Conservation (phyloP, 2,113 vertebrate species). For the Pionites leucogaster region DNA sequence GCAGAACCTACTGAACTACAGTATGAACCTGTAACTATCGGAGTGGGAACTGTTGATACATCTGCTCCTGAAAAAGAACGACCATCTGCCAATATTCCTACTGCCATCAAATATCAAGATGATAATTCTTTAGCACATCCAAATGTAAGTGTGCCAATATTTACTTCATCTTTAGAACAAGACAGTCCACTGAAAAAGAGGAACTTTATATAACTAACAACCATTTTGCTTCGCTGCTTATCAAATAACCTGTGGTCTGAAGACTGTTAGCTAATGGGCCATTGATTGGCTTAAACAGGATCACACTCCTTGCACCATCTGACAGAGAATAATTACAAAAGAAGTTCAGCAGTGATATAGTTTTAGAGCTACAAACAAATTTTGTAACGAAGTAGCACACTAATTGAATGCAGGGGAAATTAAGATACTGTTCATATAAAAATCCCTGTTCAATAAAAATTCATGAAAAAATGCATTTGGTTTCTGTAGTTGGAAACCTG, state of each 20-base stretch:
- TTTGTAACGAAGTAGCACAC: not conserved
- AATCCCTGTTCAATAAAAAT: not conserved
- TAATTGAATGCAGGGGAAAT: not conserved
- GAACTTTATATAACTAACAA: not conserved
- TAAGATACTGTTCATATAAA: not conserved
- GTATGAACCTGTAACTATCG: conserved; percentile 45
- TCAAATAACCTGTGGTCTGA: not conserved
- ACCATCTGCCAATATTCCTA: conserved; percentile 78
- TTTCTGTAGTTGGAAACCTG: not conserved
- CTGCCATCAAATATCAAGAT: conserved; percentile 90
- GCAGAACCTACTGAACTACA: conserved; percentile 62
- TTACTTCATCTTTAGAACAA: not conserved
- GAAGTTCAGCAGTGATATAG: not conserved
- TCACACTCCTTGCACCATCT: not conserved
- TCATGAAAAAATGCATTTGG: not conserved
- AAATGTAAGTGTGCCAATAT: conserved; percentile 78
- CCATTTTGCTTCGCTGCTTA: not conserved
- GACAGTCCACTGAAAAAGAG: too few relatives aligned
- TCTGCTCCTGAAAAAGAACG: conserved; percentile 70
- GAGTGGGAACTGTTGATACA: conserved; percentile 13
- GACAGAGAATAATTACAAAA: not conserved
- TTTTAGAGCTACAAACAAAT: not conserved
- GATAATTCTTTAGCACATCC: conserved; percentile 90
- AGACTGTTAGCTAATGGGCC: not conserved
- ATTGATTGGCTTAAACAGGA: not conserved